Conservation (phyloP, 2,797 vertebrate species). For the Sarcoramphus papa region DNA sequence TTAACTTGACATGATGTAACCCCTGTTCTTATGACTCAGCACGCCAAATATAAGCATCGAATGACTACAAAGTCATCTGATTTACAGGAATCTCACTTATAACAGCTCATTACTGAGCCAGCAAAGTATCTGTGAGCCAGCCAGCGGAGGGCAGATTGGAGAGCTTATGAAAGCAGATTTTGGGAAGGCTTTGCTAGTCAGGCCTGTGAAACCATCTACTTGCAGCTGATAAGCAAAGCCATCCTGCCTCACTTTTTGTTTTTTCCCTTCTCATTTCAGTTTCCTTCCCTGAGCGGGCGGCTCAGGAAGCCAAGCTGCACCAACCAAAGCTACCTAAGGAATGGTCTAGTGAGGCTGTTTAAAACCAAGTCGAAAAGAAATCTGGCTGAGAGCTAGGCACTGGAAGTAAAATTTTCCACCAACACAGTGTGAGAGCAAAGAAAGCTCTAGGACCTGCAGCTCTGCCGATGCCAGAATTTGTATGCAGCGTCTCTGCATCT, state of each 20-base stretch:
- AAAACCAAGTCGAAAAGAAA: not conserved
- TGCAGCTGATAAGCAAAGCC: not conserved
- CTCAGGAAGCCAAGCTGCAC: not conserved
- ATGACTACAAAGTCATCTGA: slow-evolving; percentile 68
- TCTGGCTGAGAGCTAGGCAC: not conserved
- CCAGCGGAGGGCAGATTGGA: not conserved
- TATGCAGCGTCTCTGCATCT: not conserved
- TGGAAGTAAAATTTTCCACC: not conserved
- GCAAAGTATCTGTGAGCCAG: not conserved
- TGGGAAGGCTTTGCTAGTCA: not conserved
- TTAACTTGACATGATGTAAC: slow-evolving; percentile 49
- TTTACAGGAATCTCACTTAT: slow-evolving; percentile 56
- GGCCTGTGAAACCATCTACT: not conserved
- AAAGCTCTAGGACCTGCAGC: not conserved
- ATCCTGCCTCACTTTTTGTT: not conserved
- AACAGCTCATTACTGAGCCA: slow-evolving; percentile 40
- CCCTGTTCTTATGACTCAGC: slow-evolving; percentile 60
- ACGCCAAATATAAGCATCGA: slow-evolving; percentile 44
- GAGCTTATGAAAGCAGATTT: slow-evolving; percentile 5
- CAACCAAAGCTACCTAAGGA: not conserved
- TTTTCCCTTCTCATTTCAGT: not conserved
- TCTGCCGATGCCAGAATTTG: not conserved
- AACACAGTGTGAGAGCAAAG: not conserved
- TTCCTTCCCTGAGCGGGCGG: not conserved
- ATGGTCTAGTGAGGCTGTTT: not conserved